phyloP scores from a whole-genome alignment of 2,888 invertebrate genomes.

The Andrena praecox region DNA sequence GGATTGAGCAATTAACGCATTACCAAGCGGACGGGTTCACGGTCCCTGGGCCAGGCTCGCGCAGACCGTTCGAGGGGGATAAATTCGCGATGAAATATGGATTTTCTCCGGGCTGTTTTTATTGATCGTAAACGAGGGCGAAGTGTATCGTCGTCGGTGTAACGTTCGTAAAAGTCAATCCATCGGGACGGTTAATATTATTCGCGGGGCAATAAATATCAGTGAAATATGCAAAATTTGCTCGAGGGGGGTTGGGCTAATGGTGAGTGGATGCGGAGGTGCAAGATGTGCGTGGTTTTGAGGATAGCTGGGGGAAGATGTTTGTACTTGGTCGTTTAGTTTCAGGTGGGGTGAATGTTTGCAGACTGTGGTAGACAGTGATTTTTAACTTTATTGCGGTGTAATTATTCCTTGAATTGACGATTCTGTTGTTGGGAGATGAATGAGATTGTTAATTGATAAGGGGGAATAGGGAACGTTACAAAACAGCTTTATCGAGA shows the following conservation, averaged over 20 bases:
- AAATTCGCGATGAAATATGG: conserved; percentile 19
- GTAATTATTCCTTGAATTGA: too few relatives aligned
- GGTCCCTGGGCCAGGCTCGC: background rate
- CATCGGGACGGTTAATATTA: conserved; percentile 8
- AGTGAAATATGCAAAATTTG: conserved; percentile 20
- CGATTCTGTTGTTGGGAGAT: too few relatives aligned
- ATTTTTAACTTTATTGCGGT: too few relatives aligned
- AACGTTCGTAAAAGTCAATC: conserved; percentile 29
- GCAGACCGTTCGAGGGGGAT: background rate
- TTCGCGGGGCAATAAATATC: conserved; percentile 21
- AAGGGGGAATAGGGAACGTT: too few relatives aligned
- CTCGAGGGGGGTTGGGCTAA: background rate
- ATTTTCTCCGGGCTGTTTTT: conserved; percentile 14
- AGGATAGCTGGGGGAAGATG: background rate
- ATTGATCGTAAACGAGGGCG: conserved; percentile 22
- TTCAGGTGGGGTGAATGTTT: background rate
- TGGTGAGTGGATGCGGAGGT: background rate
- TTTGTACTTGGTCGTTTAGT: background rate
- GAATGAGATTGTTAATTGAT: too few relatives aligned
- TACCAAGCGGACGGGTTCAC: background rate
- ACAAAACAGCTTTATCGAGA: too few relatives aligned
- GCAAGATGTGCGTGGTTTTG: background rate
- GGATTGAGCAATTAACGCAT: conserved; percentile 59
- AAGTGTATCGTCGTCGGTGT: background rate
- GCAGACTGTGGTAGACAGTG: background rate